Conservation (phyloP, 2,113 vertebrate species). For the Electrona antarctica region DNA sequence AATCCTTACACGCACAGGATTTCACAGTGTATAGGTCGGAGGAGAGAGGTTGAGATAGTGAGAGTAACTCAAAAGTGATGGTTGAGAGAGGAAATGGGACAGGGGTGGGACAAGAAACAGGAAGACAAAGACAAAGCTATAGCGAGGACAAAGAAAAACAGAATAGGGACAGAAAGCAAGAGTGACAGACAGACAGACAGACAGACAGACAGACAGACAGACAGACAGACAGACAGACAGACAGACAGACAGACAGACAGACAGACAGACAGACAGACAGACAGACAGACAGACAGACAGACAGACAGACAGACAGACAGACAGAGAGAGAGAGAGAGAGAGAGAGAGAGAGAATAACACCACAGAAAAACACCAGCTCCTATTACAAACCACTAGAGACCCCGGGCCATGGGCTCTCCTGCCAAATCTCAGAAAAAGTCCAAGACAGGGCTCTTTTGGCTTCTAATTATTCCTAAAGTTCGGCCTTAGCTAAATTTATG, state of each 20-base stretch:
- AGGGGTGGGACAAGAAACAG: too few relatives aligned
- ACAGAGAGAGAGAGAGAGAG: constrained; percentile 1
- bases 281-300: neutral
- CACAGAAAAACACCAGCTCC: constrained; percentile 49
- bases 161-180: neutral
- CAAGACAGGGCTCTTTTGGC: constrained; percentile 43
- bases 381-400: constrained; percentile 66
- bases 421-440: constrained; percentile 39
- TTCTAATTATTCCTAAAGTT: constrained; percentile 62
- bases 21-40: neutral
- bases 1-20: neutral
- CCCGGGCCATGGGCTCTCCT: neutral
- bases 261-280: neutral
- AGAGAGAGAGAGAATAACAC: constrained; percentile 16
- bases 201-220: neutral
- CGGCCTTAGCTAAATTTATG: constrained; percentile 54
- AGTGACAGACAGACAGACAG: neutral
- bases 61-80: too few relatives aligned
- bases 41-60: too few relatives aligned
- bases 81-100: too few relatives aligned
- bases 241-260: constrained; percentile 16
- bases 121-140: too few relatives aligned
- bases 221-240: neutral
- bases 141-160: neutral
- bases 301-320: constrained; percentile 23